Percentiles rank a stretch among this genome's conserved stretches.
Conservation (phyloP, 1,140 invertebrate genomes). For the Drosophila kepulauana region DNA sequence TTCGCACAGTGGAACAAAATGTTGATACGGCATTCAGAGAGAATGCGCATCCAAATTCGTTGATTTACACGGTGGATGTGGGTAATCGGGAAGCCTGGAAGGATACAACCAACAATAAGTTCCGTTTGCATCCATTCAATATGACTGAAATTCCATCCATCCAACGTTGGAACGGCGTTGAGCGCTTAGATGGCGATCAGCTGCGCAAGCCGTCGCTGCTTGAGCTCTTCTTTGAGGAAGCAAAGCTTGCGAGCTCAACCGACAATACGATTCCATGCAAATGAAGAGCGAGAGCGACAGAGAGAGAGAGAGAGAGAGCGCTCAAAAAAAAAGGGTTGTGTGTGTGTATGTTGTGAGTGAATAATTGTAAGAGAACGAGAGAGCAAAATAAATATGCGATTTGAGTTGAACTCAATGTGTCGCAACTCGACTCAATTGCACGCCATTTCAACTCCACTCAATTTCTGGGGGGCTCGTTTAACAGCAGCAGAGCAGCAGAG, state of each 20-base stretch:
- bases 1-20: conserved; percentile 40
- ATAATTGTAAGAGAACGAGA: conserved; percentile 1
- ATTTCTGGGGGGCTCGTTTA: conserved; percentile 29
- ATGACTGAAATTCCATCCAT: conserved; percentile 50
- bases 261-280: conserved; percentile 24
- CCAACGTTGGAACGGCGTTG: conserved; percentile 57
- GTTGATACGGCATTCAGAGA: conserved; percentile 54
- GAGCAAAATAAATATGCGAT: conserved; percentile 27
- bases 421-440: conserved; percentile 35
- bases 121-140: conserved; percentile 38
- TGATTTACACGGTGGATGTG: conserved; percentile 65
- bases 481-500: conserved; percentile 9
- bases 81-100: conserved; percentile 59
- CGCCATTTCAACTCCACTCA: conserved; percentile 25
- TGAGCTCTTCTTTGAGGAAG: conserved; percentile 64
- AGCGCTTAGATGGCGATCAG: conserved; percentile 62
- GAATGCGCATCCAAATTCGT: conserved; percentile 39
- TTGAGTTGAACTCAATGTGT: conserved; percentile 32
- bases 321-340: background rate
- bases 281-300: conserved; percentile 18
- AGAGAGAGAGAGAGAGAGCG: background rate
- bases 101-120: conserved; percentile 38
- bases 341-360: background rate
- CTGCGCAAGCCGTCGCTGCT: conserved; percentile 45
- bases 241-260: conserved; percentile 13